phyloP scores from a whole-genome alignment of 2,113 vertebrate species.

The Neotragus pygmaeus region DNA sequence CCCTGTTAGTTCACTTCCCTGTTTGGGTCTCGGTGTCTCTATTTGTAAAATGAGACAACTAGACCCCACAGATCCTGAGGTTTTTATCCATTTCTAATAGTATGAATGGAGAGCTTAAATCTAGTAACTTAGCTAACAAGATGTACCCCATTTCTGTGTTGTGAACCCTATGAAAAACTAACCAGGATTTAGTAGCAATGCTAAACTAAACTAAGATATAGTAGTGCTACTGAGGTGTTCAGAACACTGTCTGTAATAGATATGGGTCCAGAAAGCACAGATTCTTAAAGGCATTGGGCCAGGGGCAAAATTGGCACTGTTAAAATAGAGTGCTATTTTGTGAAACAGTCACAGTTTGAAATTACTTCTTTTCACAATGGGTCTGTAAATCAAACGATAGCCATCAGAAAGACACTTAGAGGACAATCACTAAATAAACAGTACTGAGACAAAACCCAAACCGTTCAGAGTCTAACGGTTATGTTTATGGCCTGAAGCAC shows the following conservation, averaged over 20 bases:
- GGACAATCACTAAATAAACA: slow-evolving; percentile 4
- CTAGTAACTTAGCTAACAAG: neutral
- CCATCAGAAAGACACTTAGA: neutral
- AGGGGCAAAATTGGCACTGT: neutral
- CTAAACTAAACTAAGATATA: neutral
- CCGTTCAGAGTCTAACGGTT: neutral
- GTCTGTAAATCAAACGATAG: slow-evolving; percentile 22
- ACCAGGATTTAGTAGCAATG: neutral
- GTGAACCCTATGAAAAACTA: neutral
- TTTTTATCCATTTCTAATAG: neutral
- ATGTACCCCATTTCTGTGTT: neutral
- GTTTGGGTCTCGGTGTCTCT: neutral
- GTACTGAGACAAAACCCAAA: neutral
- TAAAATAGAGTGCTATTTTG: neutral
- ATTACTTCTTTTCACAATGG: slow-evolving; percentile 25
- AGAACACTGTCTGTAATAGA: neutral
- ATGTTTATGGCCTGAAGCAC: neutral
- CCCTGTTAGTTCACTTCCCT: neutral
- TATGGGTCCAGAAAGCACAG: neutral
- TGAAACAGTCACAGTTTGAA: slow-evolving; percentile 5
- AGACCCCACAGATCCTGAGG: neutral
- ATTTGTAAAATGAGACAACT: neutral
- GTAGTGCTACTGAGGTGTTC: neutral
- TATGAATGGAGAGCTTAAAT: neutral
- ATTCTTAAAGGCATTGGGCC: neutral